Evolutionary conservation across 2,113 vertebrate species (phyloP).

Genomic region (Paralichthys olivaceus): DNA sequence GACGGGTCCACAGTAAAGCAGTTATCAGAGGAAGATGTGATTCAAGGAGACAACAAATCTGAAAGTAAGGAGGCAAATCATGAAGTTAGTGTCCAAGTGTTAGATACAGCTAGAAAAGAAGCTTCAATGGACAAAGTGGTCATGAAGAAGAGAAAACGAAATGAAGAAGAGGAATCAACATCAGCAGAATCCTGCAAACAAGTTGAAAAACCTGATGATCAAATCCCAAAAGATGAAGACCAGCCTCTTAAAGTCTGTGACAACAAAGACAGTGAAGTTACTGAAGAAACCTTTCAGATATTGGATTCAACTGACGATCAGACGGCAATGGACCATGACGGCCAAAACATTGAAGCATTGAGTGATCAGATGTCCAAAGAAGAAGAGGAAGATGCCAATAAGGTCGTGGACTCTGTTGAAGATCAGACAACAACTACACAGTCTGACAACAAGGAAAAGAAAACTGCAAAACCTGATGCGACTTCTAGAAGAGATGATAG

Average conservation of each 20-base stretch:
- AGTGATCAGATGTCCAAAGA: conserved; percentile 7
- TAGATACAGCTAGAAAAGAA: background rate
- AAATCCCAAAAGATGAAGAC: background rate
- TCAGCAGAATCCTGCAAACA: conserved; percentile 1
- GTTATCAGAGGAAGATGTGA: background rate
- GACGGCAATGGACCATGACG: background rate
- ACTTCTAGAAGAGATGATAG: background rate
- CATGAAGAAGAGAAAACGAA: background rate
- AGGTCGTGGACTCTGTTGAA: background rate
- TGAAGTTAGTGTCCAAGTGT: background rate
- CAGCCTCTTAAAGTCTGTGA: background rate
- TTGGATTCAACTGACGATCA: conserved; percentile 45
- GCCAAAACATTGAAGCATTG: conserved; percentile 1
- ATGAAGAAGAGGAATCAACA: background rate
- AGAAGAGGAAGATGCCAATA: conserved; percentile 37
- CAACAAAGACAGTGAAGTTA: background rate
- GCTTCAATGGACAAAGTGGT: background rate
- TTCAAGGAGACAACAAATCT: background rate
- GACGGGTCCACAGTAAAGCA: background rate
- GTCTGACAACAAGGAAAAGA: background rate
- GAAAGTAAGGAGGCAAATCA: background rate
- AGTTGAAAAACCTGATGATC: background rate
- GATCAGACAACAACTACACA: conserved; percentile 1
- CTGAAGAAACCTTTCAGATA: conserved; percentile 36
- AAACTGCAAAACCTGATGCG: background rate